Conservation (phyloP, 1,140 invertebrate species). For the Babylonia areolata region DNA sequence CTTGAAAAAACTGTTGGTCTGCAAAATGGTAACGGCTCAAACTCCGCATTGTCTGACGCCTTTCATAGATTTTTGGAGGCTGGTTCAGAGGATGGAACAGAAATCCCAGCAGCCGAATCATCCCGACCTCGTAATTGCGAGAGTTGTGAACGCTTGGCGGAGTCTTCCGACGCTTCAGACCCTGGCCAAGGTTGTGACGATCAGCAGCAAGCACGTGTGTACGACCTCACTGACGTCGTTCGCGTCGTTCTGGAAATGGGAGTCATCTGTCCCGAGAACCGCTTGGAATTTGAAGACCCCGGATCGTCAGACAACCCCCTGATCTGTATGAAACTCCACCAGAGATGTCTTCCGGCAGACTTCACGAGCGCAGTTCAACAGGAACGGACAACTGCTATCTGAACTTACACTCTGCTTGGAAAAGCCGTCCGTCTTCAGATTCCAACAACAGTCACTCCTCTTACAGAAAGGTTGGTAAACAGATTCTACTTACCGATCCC, state of each 20-base stretch:
- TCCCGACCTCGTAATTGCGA: not conserved
- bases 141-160: not conserved
- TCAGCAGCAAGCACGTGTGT: not conserved
- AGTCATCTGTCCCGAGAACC: not conserved
- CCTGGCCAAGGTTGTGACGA: not conserved
- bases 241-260: constrained; percentile 17
- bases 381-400: not conserved
- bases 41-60: not conserved
- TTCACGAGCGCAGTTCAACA: not conserved
- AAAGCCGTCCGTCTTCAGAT: not conserved
- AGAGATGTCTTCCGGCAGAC: not conserved
- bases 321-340: not conserved
- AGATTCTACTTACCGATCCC: not conserved
- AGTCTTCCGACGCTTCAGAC: not conserved
- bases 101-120: not conserved
- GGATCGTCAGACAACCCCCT: not conserved
- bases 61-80: not conserved
- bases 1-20: not conserved
- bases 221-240: not conserved
- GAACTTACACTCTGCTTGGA: not conserved
- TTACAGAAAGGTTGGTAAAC: not conserved
- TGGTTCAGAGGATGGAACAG: not conserved
- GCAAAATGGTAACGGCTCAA: not conserved
- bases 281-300: not conserved
- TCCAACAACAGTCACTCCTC: not conserved